Evolutionary conservation across 2,797 vertebrate genomes (phyloP).

Genomic region (Sebastes matsubarae): DNA sequence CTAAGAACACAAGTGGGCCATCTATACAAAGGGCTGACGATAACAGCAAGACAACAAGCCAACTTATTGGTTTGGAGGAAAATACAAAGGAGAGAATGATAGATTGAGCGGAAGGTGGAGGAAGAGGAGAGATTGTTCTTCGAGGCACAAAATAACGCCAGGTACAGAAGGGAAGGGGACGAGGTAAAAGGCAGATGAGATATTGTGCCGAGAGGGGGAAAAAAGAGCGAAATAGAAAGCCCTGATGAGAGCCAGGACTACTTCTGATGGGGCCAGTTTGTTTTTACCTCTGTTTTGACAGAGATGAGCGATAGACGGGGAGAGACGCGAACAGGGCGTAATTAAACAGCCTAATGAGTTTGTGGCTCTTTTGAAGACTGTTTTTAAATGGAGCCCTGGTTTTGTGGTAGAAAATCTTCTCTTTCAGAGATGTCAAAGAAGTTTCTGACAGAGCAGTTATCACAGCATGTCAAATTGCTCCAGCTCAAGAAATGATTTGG

Average conservation of each 20-base stretch:
- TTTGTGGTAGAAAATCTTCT: slow-evolving; percentile 92
- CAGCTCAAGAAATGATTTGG: slow-evolving; percentile 93
- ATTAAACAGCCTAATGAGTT: slow-evolving; percentile 99
- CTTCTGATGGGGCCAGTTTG: slow-evolving; percentile 77
- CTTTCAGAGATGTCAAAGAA: slow-evolving; percentile 94
- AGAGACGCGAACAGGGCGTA: slow-evolving; percentile 85
- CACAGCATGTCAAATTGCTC: slow-evolving; percentile 99
- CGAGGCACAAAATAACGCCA: slow-evolving; percentile 61
- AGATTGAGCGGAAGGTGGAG: slow-evolving; percentile 32
- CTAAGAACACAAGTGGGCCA: slow-evolving; percentile 65
- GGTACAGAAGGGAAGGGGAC: slow-evolving; percentile 63
- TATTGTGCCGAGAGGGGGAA: slow-evolving; percentile 51
- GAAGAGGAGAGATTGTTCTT: slow-evolving; percentile 52
- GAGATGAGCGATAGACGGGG: slow-evolving; percentile 67
- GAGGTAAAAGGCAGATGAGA: slow-evolving; percentile 64
- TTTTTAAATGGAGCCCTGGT: slow-evolving; percentile 85
- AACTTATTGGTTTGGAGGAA: slow-evolving; percentile 64
- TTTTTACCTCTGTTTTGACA: slow-evolving; percentile 81
- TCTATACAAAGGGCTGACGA: slow-evolving; percentile 52
- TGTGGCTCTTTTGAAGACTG: slow-evolving; percentile 91
- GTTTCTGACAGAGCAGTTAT: slow-evolving; percentile 99
- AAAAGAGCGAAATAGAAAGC: slow-evolving; percentile 48
- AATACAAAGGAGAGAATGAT: slow-evolving; percentile 62
- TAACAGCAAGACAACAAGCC: slow-evolving; percentile 65
- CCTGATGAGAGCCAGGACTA: slow-evolving; percentile 60